Evolutionary conservation across 92 coral and sea anemone genomes (phyloP).

Genomic region (Epizoanthus illoricatus): DNA sequence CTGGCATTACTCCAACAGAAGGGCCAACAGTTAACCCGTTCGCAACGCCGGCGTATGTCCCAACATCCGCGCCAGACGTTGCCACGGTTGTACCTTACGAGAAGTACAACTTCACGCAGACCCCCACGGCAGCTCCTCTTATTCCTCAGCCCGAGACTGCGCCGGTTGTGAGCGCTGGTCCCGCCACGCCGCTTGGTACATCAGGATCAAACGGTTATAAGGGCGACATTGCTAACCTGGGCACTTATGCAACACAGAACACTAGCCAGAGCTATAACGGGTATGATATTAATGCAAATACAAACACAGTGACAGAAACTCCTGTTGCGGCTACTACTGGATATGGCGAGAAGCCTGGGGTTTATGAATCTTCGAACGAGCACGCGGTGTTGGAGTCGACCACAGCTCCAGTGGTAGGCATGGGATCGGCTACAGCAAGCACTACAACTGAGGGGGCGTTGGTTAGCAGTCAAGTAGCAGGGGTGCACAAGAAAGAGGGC

Average conservation of each 20-base stretch:
- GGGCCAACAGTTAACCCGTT: slow-evolving; percentile 28
- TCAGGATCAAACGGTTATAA: slow-evolving; percentile 27
- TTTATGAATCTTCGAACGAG: slow-evolving; percentile 10
- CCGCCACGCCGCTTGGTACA: slow-evolving; percentile 32
- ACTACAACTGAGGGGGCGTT: slow-evolving; percentile 15
- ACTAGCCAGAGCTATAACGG: slow-evolving; percentile 18
- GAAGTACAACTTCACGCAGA: slow-evolving; percentile 66
- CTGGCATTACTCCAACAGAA: slow-evolving; percentile 38
- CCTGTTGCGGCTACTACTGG: slow-evolving; percentile 12
- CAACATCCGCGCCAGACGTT: slow-evolving; percentile 67
- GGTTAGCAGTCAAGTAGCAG: slow-evolving; percentile 19
- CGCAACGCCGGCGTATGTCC: slow-evolving; percentile 43
- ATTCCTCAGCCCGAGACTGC: background rate
- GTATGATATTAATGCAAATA: slow-evolving; percentile 28
- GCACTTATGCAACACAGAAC: slow-evolving; percentile 7
- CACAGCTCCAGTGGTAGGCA: slow-evolving; percentile 14
- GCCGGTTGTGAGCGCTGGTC: slow-evolving; percentile 25
- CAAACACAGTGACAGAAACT: slow-evolving; percentile 19
- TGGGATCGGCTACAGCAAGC: slow-evolving; percentile 14
- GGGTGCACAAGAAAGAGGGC: background rate
- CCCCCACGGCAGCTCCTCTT: slow-evolving; percentile 31
- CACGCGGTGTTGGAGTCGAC: slow-evolving; percentile 34
- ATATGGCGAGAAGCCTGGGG: background rate
- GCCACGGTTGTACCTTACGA: slow-evolving; percentile 51
- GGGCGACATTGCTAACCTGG: slow-evolving; percentile 12